Conservation (phyloP, 2,888 invertebrate species). For the Calameuta pallipes region DNA sequence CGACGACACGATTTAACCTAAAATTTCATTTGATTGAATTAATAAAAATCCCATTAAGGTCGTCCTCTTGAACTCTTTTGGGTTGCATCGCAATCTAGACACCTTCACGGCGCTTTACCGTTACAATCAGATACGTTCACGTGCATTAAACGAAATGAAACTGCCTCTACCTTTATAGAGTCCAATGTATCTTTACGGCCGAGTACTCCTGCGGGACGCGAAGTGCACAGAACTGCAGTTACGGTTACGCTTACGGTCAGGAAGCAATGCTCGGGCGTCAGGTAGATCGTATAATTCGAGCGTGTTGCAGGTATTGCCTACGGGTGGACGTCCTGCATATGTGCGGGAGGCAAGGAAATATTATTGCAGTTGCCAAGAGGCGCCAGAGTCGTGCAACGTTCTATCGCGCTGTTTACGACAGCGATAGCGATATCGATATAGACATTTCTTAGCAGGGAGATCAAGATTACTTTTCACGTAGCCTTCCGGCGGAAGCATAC, state of each 20-base stretch:
- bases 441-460: not conserved
- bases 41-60: not conserved
- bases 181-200: conserved; percentile 3
- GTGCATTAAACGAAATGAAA: conserved; percentile 15
- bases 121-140: not conserved
- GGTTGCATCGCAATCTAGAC: not conserved
- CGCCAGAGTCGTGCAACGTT: not conserved
- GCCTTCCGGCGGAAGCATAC: not conserved
- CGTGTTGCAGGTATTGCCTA: not conserved
- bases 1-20: not conserved
- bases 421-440: not conserved
- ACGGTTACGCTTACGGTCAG: conserved; percentile 7
- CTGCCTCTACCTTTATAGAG: conserved; percentile 7
- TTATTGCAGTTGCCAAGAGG: not conserved
- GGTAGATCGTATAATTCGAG: conserved; percentile 8
- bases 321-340: not conserved
- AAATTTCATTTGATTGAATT: not conserved
- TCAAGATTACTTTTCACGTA: not conserved
- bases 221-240: not conserved
- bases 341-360: conserved; percentile 9
- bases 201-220: not conserved
- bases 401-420: not conserved
- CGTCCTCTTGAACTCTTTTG: not conserved
- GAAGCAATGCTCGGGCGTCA: conserved; percentile 7
- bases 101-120: not conserved